These are phyloP conservation scores for Ichneumoninae sp. DNA, from an alignment of 2,888 invertebrate genomes.

Conservation along the genomic window DNA sequence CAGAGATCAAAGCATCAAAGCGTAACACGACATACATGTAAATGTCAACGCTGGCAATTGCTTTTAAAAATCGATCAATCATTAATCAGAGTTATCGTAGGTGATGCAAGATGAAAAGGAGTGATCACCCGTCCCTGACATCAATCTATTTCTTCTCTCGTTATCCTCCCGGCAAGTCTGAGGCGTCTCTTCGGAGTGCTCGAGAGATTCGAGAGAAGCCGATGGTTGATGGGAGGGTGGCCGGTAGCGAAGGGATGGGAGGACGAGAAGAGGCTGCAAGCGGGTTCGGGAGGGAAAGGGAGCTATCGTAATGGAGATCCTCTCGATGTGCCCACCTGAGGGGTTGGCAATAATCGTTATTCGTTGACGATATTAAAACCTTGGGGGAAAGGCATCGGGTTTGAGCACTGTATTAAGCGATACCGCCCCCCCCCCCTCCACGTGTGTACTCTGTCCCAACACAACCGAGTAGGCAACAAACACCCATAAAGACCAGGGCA, in stretches of 20 bases:
- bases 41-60: not conserved
- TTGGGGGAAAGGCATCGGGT: constrained; percentile 12
- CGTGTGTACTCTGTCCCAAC: constrained; percentile 9
- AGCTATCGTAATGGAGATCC: constrained; percentile 46
- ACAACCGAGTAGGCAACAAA: constrained; percentile 11
- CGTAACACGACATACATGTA: not conserved
- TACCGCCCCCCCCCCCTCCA: not conserved
- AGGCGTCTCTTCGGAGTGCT: constrained; percentile 7
- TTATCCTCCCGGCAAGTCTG: constrained; percentile 21
- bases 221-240: constrained; percentile 20
- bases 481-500: not conserved
- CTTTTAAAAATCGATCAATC: constrained; percentile 14
- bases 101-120: constrained; percentile 12
- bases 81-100: constrained; percentile 15
- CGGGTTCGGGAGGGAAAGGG: not conserved
- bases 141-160: not conserved
- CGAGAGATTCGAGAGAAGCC: constrained; percentile 21
- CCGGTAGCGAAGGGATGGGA: constrained; percentile 12
- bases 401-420: constrained; percentile 19
- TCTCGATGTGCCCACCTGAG: constrained; percentile 32
- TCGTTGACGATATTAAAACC: constrained; percentile 39
- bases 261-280: not conserved
- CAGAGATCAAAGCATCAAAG: not conserved
- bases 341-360: constrained; percentile 46
- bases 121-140: not conserved